phyloP scores from a whole-genome alignment of 2,113 vertebrate genomes.

The Bombycilla garrulus region DNA sequence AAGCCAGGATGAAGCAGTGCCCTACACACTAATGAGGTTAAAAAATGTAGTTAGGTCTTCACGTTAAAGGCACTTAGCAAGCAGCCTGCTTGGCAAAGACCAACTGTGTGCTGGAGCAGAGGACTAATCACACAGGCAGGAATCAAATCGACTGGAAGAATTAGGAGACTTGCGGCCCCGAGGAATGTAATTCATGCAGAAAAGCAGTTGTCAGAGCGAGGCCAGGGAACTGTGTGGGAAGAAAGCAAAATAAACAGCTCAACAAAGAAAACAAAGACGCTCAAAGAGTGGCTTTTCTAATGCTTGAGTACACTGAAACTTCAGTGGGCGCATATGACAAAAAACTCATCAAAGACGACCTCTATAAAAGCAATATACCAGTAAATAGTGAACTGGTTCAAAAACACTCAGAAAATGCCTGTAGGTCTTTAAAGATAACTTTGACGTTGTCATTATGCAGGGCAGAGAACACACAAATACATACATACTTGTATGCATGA shows the following conservation, averaged over 20 bases:
- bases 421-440: neutral
- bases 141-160: constrained; percentile 81
- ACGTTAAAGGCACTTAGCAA: constrained; percentile 70
- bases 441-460: neutral
- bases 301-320: constrained; percentile 75
- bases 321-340: constrained; percentile 64
- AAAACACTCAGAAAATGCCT: neutral
- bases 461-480: neutral
- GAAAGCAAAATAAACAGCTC: constrained; percentile 82
- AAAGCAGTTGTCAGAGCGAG: constrained; percentile 74
- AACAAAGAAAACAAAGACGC: constrained; percentile 81
- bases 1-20: constrained; percentile 47
- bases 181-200: constrained; percentile 83
- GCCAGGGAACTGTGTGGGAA: constrained; percentile 76
- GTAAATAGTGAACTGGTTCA: constrained; percentile 16
- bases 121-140: constrained; percentile 74
- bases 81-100: constrained; percentile 63
- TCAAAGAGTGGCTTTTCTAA: constrained; percentile 74
- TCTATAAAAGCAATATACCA: constrained; percentile 60
- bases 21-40: constrained; percentile 70
- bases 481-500: neutral
- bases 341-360: constrained; percentile 70
- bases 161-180: constrained; percentile 70
- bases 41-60: constrained; percentile 69
- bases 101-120: constrained; percentile 61